Conservation (phyloP, 2,888 invertebrate genomes). For the Epinotia bilunana region DNA sequence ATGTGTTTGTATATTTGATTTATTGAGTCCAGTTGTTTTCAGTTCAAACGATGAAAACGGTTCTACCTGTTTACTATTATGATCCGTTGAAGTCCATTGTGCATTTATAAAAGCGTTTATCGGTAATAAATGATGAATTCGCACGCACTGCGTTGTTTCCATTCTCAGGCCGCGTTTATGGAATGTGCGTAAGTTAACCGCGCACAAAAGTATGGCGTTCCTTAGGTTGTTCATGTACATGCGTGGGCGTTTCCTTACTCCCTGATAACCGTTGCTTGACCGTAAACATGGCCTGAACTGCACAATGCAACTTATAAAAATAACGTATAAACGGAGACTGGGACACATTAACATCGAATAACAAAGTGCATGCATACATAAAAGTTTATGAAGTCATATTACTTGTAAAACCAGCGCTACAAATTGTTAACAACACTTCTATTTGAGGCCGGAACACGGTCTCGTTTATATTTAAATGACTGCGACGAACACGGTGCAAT, state of each 20-base stretch:
- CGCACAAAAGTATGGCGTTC: too few relatives aligned
- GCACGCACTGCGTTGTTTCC: not conserved
- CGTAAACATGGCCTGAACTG: not conserved
- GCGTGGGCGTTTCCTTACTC: too few relatives aligned
- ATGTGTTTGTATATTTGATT: constrained; percentile 7
- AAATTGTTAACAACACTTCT: constrained; percentile 30
- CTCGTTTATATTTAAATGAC: constrained; percentile 33
- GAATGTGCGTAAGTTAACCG: too few relatives aligned
- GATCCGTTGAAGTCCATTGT: not conserved
- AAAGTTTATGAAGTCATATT: constrained; percentile 28
- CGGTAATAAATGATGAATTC: not conserved
- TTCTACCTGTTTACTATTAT: constrained; percentile 1
- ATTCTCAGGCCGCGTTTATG: too few relatives aligned
- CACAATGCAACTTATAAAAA: not conserved
- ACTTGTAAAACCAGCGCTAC: constrained; percentile 30
- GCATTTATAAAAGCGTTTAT: constrained; percentile 3
- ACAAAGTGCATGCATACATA: constrained; percentile 26
- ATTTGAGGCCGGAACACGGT: constrained; percentile 18
- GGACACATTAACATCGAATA: constrained; percentile 6
- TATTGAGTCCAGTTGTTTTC: constrained; percentile 20
- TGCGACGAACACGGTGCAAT: constrained; percentile 22
- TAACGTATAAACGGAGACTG: not conserved
- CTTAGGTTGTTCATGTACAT: too few relatives aligned
- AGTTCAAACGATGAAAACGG: constrained; percentile 14
- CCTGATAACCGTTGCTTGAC: too few relatives aligned